These are phyloP conservation scores for Watsonalla cultraria DNA, from an alignment of 2,888 invertebrate genomes.

Conservation along the genomic window DNA sequence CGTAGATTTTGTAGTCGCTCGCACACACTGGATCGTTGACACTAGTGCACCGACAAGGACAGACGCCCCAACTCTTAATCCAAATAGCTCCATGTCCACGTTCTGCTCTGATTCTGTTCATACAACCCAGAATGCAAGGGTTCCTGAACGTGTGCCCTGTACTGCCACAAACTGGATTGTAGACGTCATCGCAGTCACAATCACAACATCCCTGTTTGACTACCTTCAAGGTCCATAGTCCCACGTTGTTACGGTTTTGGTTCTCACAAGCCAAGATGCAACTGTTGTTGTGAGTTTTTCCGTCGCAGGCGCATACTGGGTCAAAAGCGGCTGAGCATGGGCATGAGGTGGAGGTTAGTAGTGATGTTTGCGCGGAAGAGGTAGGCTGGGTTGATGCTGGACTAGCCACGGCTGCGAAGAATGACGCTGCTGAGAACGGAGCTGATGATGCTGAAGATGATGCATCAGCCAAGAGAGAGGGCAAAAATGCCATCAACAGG, in stretches of 20 bases:
- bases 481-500: too few relatives aligned
- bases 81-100: constrained; percentile 1
- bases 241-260: constrained; percentile 5
- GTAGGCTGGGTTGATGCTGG: too few relatives aligned
- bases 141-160: constrained; percentile 16
- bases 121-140: constrained; percentile 14
- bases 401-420: too few relatives aligned
- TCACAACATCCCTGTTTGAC: constrained; percentile 21
- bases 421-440: too few relatives aligned
- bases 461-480: too few relatives aligned
- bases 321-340: constrained; percentile 7
- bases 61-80: too few relatives aligned
- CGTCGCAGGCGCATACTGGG: constrained; percentile 31
- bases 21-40: constrained; percentile 6
- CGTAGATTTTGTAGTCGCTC: constrained; percentile 4
- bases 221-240: constrained; percentile 11
- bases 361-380: too few relatives aligned
- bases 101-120: constrained; percentile 17
- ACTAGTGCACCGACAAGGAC: constrained; percentile 6
- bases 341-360: constrained; percentile 5
- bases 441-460: too few relatives aligned
- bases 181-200: constrained; percentile 20
- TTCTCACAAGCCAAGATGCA: constrained; percentile 32
- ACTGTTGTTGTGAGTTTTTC: constrained; percentile 29
- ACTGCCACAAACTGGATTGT: constrained; percentile 23